These are phyloP conservation scores for Papilio protenor DNA, from an alignment of 2,888 invertebrate species.

Conservation along the genomic window DNA sequence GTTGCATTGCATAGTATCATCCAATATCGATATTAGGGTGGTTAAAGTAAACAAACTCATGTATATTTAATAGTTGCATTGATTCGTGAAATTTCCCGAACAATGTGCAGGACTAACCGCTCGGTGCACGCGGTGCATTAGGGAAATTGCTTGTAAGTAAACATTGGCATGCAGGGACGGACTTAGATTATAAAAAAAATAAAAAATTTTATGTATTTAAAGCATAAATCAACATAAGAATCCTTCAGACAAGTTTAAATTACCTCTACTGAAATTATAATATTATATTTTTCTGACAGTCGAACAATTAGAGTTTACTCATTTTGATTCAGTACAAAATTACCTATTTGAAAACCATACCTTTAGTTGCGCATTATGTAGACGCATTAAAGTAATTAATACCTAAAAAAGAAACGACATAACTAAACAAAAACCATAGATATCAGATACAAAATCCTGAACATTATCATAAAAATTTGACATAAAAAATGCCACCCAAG, in stretches of 20 bases:
- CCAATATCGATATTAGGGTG: constrained; percentile 49
- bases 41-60: constrained; percentile 53
- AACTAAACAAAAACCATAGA: neutral
- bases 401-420: too few species aligned
- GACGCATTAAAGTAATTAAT: too few species aligned
- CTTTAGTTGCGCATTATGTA: too few species aligned
- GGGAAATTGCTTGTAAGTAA: constrained; percentile 59
- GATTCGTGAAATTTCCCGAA: constrained; percentile 51
- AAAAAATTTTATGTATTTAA: neutral
- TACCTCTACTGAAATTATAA: neutral
- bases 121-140: constrained; percentile 53
- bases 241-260: neutral
- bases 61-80: constrained; percentile 55
- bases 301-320: too few species aligned
- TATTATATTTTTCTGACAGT: too few species aligned
- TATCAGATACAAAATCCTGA: neutral
- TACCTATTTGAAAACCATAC: too few species aligned
- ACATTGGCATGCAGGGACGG: constrained; percentile 42
- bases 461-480: constrained; percentile 3
- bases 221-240: too few species aligned
- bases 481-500: constrained; percentile 35
- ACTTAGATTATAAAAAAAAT: neutral
- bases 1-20: constrained; percentile 46
- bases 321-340: too few species aligned
- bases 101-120: constrained; percentile 43